These are phyloP conservation scores for Pandemis cinnamomeana DNA, from an alignment of 2,888 invertebrate species.

Conservation along the genomic window DNA sequence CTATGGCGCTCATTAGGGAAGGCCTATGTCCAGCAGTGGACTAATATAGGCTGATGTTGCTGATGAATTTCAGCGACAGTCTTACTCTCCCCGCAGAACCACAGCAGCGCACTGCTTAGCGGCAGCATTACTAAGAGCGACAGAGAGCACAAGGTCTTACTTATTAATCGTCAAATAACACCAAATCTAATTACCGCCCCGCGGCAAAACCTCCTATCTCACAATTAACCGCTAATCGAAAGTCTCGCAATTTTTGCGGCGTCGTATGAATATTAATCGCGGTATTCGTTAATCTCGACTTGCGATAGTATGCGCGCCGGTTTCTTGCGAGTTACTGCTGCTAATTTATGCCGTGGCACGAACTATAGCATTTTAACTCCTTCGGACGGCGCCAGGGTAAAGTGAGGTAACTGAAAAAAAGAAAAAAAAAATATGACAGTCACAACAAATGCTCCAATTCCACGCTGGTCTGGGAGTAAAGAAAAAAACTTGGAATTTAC, in stretches of 20 bases:
- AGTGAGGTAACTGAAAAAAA: slow-evolving; percentile 50
- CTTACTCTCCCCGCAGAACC: too few relatives aligned
- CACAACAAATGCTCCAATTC: too few relatives aligned
- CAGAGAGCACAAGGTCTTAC: too few relatives aligned
- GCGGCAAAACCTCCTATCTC: slow-evolving; percentile 29
- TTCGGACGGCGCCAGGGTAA: slow-evolving; percentile 55
- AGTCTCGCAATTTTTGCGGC: slow-evolving; percentile 59
- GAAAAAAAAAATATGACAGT: too few relatives aligned
- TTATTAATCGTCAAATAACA: neutral
- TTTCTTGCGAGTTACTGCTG: slow-evolving; percentile 75
- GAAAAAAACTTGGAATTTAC: too few relatives aligned
- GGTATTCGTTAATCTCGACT: slow-evolving; percentile 81
- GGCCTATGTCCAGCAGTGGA: too few relatives aligned
- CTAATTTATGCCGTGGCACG: slow-evolving; percentile 83
- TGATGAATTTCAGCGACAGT: too few relatives aligned
- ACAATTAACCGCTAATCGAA: slow-evolving; percentile 66
- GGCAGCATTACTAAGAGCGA: too few relatives aligned
- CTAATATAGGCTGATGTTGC: too few relatives aligned
- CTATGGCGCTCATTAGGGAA: too few relatives aligned
- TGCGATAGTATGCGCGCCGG: slow-evolving; percentile 81
- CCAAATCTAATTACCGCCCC: neutral
- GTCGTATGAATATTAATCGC: slow-evolving; percentile 73
- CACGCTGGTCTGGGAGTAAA: too few relatives aligned
- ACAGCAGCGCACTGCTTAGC: too few relatives aligned
- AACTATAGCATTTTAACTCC: slow-evolving; percentile 84